Evolutionary conservation across 2,888 invertebrate species (phyloP), one percentile per base, ranked within the genome.

Genomic region (Gymnosoma rotundatum): DNA sequence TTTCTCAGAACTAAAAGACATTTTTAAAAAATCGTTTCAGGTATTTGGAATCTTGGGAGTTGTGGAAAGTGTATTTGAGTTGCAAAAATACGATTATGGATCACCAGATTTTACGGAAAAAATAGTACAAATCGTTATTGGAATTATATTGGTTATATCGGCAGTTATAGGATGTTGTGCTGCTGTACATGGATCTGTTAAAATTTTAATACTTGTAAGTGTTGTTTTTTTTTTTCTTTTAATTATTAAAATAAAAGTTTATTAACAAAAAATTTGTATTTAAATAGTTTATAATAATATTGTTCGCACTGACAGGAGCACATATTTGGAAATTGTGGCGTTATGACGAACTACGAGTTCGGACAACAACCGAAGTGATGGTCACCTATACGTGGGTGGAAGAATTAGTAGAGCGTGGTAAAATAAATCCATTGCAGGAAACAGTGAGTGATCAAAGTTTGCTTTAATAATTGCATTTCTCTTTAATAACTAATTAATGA

Each of bases 141-240:
- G 89, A 0, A 87, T 86, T 3, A 21, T 87, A 5, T 73, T 90
- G 61, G 84, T 89, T 4, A 20, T 90, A 42, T 86, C 89, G 25
- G 88, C 90, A 2, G 83, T 91, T 52, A 84, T 90, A 8, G 90
- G 90, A 48, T 90, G 91, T 64, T 79, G 87, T 12, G 90, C 89
- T 0, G 89, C 91, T 10, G 88, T 88, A n/a, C 78, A 89, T 64
- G 90, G 90, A 20, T 90, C 90, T 25, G 89, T 90, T 25, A 90
- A 88, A 74, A 88, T 90, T 16, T 83, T 90, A 60, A 85, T 87
- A 16, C 75, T 88, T 86, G 90, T 90, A 67, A 86, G 89, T 83
- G 61, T 18, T 0, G 7, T 50, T 7, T 50, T 50, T 50, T 32
- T 4, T 32, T 32, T 32, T 32, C 5, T n/a, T 48, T 48, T n/a